phyloP scores from a whole-genome alignment of 2,113 vertebrate genomes.

The Orientallactaga bullata region DNA sequence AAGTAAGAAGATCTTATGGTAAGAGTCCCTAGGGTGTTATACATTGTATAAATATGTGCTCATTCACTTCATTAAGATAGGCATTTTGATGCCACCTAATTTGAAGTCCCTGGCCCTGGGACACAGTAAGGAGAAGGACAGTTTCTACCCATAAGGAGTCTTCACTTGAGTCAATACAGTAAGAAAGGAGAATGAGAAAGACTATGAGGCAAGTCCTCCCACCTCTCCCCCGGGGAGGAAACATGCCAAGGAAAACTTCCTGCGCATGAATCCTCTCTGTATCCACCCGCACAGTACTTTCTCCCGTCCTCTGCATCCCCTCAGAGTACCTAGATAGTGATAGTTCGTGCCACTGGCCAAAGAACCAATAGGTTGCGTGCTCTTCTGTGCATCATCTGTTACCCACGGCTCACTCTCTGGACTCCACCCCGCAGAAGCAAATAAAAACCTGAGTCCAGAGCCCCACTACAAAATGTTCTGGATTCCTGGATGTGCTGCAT shows the following conservation, averaged over 20 bases:
- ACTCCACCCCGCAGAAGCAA: conserved; percentile 14
- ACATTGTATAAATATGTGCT: background rate
- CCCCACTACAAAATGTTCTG: conserved; percentile 21
- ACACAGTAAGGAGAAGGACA: background rate
- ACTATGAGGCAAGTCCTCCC: background rate
- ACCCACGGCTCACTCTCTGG: background rate
- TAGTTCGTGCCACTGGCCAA: background rate
- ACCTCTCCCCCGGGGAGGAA: too few relatives aligned
- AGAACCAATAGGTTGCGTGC: background rate
- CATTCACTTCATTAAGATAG: background rate
- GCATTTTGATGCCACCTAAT: background rate
- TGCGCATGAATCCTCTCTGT: background rate
- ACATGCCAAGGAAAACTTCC: background rate
- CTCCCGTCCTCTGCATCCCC: background rate
- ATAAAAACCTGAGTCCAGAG: conserved; percentile 63
- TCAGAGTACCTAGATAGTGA: background rate
- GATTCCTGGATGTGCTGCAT: conserved; percentile 25
- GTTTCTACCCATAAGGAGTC: background rate
- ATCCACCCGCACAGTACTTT: background rate
- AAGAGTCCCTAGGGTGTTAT: background rate
- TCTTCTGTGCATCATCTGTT: background rate
- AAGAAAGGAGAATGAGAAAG: background rate
- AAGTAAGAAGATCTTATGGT: background rate
- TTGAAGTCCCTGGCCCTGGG: background rate
- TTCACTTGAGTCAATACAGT: background rate